Percentiles rank a stretch among this genome's conserved stretches.
phyloP scores from a whole-genome alignment of 2,113 vertebrate species.

The Muntiacus muntjak region DNA sequence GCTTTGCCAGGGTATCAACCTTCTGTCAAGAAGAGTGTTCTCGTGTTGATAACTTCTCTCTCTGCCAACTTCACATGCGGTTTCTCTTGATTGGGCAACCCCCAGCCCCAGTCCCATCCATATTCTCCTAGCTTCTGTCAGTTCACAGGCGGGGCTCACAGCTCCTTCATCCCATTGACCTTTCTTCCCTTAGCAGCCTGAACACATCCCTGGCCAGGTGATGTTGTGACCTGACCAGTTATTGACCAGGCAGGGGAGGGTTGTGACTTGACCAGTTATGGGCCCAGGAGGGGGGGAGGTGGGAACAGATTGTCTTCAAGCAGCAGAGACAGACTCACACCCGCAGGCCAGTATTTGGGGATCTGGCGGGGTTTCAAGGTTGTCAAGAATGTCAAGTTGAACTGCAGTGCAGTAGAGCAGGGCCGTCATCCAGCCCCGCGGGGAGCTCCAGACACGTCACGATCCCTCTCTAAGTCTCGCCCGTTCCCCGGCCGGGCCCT shows the following conservation, averaged over 20 bases:
- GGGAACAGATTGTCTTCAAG: background rate
- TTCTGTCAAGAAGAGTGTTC: background rate
- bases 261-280: background rate
- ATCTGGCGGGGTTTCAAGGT: background rate
- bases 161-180: background rate
- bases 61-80: background rate
- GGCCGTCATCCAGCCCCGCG: background rate
- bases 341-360: background rate
- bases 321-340: background rate
- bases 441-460: background rate
- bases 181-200: background rate
- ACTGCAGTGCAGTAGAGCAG: too few species aligned
- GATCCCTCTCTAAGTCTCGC: background rate
- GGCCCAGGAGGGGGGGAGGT: background rate
- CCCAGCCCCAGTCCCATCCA: too few species aligned
- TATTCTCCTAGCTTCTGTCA: background rate
- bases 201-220: background rate
- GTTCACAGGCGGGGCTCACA: too few species aligned
- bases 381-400: background rate
- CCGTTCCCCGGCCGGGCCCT: background rate
- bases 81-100: background rate
- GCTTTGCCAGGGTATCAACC: background rate
- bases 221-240: background rate
- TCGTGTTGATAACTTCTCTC: background rate
- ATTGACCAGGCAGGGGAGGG: background rate